Conservation (phyloP, 2,888 invertebrate species). For the Crossocerus cetratus region DNA sequence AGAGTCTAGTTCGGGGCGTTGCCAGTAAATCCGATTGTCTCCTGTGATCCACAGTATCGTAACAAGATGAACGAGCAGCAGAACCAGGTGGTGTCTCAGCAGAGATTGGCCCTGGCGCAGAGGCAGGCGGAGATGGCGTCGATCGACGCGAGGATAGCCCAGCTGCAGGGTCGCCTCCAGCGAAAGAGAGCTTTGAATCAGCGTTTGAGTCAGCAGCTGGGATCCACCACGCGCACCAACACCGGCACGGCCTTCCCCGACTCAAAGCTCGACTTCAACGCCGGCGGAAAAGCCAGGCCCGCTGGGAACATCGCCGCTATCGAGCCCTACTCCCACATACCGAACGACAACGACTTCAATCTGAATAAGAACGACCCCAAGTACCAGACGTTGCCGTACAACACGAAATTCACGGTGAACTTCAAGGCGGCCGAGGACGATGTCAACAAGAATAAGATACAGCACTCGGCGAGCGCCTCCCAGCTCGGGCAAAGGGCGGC, state of each 20-base stretch:
- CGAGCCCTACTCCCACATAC: slow-evolving; percentile 92
- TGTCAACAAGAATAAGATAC: slow-evolving; percentile 73
- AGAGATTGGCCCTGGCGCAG: slow-evolving; percentile 91
- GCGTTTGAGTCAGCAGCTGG: slow-evolving; percentile 83
- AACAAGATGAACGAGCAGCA: slow-evolving; percentile 98
- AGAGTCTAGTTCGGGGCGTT: neutral
- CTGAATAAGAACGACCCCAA: slow-evolving; percentile 92
- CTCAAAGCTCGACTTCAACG: slow-evolving; percentile 73
- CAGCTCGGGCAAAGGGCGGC: slow-evolving; percentile 71
- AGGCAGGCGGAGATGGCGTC: slow-evolving; percentile 94
- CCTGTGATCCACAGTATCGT: slow-evolving; percentile 84
- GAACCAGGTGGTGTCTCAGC: slow-evolving; percentile 92
- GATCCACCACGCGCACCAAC: slow-evolving; percentile 35
- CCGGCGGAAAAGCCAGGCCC: slow-evolving; percentile 77
- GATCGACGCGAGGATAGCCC: slow-evolving; percentile 95
- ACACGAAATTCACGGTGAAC: slow-evolving; percentile 88
- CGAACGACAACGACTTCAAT: slow-evolving; percentile 84
- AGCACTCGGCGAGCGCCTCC: slow-evolving; percentile 74
- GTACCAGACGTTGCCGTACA: slow-evolving; percentile 94
- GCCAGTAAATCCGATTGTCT: slow-evolving; percentile 3
- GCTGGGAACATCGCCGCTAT: slow-evolving; percentile 91
- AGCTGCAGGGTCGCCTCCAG: slow-evolving; percentile 93
- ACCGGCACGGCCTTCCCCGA: slow-evolving; percentile 72
- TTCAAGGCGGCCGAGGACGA: slow-evolving; percentile 76
- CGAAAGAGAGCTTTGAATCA: slow-evolving; percentile 92